Percentiles rank a stretch among this genome's conserved stretches.
Evolutionary conservation across 2,113 vertebrate species (phyloP).

Genomic region (Brachypteracias leptosomus): DNA sequence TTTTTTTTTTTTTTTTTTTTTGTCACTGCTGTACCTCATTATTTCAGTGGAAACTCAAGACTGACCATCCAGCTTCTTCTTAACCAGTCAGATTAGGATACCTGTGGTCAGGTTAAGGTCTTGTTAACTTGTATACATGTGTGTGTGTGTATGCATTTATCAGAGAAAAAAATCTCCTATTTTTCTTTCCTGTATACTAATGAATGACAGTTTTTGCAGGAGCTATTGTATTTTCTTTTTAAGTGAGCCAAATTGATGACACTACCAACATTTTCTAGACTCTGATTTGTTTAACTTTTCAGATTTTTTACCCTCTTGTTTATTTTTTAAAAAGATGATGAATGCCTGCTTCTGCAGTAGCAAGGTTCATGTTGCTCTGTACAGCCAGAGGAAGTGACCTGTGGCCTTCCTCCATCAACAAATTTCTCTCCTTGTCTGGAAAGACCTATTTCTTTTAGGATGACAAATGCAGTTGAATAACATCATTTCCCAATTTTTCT

Average conservation of each 20-base stretch:
- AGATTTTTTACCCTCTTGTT: neutral
- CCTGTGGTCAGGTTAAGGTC: neutral
- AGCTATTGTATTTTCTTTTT: neutral
- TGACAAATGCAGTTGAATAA: neutral
- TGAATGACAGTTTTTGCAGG: neutral
- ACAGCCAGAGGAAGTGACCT: neutral
- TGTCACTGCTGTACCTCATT: neutral
- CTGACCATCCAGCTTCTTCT: neutral
- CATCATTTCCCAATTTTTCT: neutral
- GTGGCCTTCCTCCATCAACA: neutral
- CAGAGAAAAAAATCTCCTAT: fast-evolving
- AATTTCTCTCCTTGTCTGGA: neutral
- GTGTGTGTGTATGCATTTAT: neutral
- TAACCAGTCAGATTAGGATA: neutral
- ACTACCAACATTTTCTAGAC: neutral
- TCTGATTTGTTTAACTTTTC: neutral
- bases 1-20: neutral
- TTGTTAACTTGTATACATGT: neutral
- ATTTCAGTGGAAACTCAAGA: neutral
- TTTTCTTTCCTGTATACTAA: neutral
- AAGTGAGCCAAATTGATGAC: neutral
- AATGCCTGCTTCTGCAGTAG: neutral
- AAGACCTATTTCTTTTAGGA: neutral
- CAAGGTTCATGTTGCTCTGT: neutral
- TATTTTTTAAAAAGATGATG: neutral